These are phyloP conservation scores for Periophthalmus magnuspinnatus DNA, from an alignment of 2,797 vertebrate genomes.

Conservation along the genomic window DNA sequence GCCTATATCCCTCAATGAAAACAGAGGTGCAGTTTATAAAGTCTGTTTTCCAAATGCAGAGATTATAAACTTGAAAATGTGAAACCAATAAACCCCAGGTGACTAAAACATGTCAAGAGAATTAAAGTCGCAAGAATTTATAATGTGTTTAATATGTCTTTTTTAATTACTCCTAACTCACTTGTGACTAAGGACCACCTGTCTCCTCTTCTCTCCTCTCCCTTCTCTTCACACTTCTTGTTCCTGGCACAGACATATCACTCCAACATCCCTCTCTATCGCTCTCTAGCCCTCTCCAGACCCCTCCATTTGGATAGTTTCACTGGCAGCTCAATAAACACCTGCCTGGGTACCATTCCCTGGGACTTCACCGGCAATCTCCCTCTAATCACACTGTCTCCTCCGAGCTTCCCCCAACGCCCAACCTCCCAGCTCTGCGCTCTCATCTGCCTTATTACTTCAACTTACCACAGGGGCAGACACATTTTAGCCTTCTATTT, in stretches of 20 bases:
- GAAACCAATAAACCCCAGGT: too few species aligned
- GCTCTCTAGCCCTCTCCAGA: constrained; percentile 17
- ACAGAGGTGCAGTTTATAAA: too few species aligned
- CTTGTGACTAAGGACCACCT: constrained; percentile 25
- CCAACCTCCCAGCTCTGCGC: constrained; percentile 28
- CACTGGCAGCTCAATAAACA: constrained; percentile 61
- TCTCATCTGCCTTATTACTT: constrained; percentile 54
- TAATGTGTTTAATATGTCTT: not conserved
- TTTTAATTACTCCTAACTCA: constrained; percentile 31
- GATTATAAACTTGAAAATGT: too few species aligned
- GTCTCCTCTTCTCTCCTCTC: not conserved
- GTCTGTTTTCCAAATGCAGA: too few species aligned
- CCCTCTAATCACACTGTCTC: constrained; percentile 63
- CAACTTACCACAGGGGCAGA: constrained; percentile 39
- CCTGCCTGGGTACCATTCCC: constrained; percentile 46
- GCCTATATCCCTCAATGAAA: too few species aligned
- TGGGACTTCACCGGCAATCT: constrained; percentile 59
- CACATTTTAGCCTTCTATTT: constrained; percentile 57
- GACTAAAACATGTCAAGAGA: too few species aligned
- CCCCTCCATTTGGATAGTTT: constrained; percentile 56
- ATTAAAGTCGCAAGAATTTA: too few species aligned
- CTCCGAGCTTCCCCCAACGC: constrained; percentile 26
- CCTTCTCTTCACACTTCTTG: constrained; percentile 13
- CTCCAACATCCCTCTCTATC: not conserved
- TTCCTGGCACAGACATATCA: constrained; percentile 45